Percentiles rank a stretch among this genome's conserved stretches.
phyloP scores from a whole-genome alignment of 1,140 invertebrate genomes.

The Euura lappo region DNA sequence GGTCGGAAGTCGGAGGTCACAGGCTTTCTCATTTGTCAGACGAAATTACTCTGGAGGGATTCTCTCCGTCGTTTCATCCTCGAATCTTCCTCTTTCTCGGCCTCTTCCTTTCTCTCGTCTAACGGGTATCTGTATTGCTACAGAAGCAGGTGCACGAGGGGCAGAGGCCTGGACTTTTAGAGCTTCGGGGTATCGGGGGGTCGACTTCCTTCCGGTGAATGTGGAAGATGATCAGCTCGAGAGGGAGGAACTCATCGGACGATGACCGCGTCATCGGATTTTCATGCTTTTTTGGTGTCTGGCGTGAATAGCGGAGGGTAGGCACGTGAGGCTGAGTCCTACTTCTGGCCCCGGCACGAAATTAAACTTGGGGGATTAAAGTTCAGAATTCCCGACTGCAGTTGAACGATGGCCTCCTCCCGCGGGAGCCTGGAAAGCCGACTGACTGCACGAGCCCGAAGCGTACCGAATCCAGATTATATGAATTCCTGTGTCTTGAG shows the following conservation, averaged over 20 bases:
- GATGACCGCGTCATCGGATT: too few relatives aligned
- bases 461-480: neutral
- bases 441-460: neutral
- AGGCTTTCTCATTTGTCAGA: constrained; percentile 14
- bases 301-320: neutral
- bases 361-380: constrained; percentile 16
- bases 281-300: too few relatives aligned
- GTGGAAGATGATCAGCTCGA: neutral
- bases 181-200: neutral
- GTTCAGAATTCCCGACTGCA: constrained; percentile 12
- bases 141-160: too few relatives aligned
- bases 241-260: neutral
- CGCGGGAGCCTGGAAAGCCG: neutral
- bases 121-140: too few relatives aligned
- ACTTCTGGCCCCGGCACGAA: neutral
- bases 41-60: constrained; percentile 14
- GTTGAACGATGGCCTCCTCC: constrained; percentile 9
- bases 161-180: neutral
- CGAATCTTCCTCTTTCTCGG: neutral
- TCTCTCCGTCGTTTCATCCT: neutral
- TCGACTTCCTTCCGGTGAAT: neutral
- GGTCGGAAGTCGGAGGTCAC: neutral
- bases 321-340: constrained; percentile 9
- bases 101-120: neutral
- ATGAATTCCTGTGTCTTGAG: neutral